Base-by-base conservation (phyloP, 2,888 invertebrate species). In the Netelia fuscicornis region DNA sequence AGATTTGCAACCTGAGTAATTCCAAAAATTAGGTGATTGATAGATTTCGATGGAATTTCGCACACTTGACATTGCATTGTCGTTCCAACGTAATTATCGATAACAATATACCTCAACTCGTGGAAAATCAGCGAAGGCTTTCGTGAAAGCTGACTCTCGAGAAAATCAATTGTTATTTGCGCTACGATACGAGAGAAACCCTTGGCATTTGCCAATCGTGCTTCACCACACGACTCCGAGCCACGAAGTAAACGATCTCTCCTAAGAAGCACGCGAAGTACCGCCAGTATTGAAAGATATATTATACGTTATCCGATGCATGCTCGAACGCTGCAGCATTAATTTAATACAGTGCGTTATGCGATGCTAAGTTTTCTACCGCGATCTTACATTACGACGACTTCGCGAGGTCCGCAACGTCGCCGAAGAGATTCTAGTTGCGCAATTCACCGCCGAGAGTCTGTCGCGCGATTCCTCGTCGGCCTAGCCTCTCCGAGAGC, bases 331-430 rank as follows among this genome's bases (percentile, higher is more conserved):
- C 88, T 83, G 84, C 80, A 76, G 78, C 79, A 91, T 87, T 88
- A 88, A 88, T 91, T 91, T 88, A 89, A 89, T 90, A 90, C 87
- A 89, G 91, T 91, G 90, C 90, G 91, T 91, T 89, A 88, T 44
- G 72, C 52, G 37, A 62, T 62, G 10, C 17, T 56, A 52, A 17
- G n/a, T 37, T 37, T 6, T 52, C 42, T 65, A 83, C 52, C 37
- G 17, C 62, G 65, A 78, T 56, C 71, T 37, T 17, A 62, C 72
- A 37, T 10, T 58, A 76, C 67, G 74, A 81, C 76, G 81, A 37
- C 60, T n/a, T 17, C n/a, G 70, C 58, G 64, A 20, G 72, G 65
- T 80, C 64, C 62, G 72, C 79, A 80, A 80, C 25, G 62, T 17
- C 54, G 20, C 44, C 72, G 48, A 48, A 13, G 48, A 48, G 48